Conservation (phyloP, 1,140 invertebrate genomes). For the Druon quercuslanigerum region DNA sequence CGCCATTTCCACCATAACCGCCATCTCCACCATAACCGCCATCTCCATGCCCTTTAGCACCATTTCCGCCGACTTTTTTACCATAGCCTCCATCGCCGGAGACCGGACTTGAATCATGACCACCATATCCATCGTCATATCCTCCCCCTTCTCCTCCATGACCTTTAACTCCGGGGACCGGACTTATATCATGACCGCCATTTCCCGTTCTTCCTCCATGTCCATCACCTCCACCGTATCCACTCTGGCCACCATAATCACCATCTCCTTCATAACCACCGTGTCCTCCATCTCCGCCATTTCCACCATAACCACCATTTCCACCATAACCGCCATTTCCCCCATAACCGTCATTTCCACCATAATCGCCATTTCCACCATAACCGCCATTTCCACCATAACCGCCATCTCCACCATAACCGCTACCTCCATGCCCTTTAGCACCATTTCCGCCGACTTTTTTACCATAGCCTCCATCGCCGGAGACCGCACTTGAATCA, state of each 20-base stretch:
- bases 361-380: constrained; percentile 13
- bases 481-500: background rate
- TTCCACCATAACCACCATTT: background rate
- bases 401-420: background rate
- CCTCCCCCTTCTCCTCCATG: background rate
- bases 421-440: constrained; percentile 6
- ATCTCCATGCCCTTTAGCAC: background rate
- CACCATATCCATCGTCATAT: constrained; percentile 25
- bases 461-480: constrained; percentile 20
- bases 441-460: constrained; percentile 12
- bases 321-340: constrained; percentile 17
- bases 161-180: background rate
- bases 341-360: constrained; percentile 32
- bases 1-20: constrained; percentile 29
- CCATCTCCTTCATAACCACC: background rate
- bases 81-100: constrained; percentile 18
- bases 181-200: background rate
- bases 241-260: background rate
- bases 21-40: background rate
- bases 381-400: constrained; percentile 26
- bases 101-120: constrained; percentile 25
- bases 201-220: background rate
- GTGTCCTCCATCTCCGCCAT: constrained; percentile 36
- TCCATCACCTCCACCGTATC: constrained; percentile 33
- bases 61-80: constrained; percentile 18